A percentile compares a stretch with the other conserved stretches of the same genome.
These are phyloP conservation scores for Phataginus tricuspis DNA, from an alignment of 2,797 vertebrate species.

Conservation along the genomic window DNA sequence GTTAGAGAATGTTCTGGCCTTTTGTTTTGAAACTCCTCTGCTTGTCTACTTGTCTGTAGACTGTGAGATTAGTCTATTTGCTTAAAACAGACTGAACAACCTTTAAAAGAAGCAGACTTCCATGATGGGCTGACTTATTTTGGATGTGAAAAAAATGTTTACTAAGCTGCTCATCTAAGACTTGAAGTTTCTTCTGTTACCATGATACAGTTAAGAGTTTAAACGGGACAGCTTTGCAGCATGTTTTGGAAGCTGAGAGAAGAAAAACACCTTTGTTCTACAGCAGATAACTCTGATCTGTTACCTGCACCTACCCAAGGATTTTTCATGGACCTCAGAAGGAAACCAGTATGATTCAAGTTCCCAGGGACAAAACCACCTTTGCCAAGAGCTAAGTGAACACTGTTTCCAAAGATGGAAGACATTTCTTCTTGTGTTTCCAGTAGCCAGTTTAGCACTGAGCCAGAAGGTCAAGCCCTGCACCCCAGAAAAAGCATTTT, in stretches of 20 bases:
- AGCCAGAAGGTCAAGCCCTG: not conserved
- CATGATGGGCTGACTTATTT: slow-evolving; percentile 50
- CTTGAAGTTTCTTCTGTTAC: not conserved
- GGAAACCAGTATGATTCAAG: not conserved
- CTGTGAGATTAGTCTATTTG: slow-evolving; percentile 59
- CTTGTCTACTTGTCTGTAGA: slow-evolving; percentile 65
- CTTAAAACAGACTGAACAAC: slow-evolving; percentile 56
- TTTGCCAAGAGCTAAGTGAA: not conserved
- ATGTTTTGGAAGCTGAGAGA: slow-evolving; percentile 11
- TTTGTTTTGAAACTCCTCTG: slow-evolving; percentile 69
- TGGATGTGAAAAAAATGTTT: slow-evolving; percentile 52
- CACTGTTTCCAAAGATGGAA: not conserved
- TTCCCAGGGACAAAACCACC: not conserved
- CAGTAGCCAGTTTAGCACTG: not conserved
- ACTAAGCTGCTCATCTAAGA: slow-evolving; percentile 36
- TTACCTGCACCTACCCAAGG: not conserved
- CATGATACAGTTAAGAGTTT: not conserved
- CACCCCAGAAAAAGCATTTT: not conserved
- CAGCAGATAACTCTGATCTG: not conserved
- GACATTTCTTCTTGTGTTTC: not conserved
- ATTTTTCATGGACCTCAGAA: not conserved
- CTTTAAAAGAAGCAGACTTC: slow-evolving; percentile 32
- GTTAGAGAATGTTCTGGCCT: slow-evolving; percentile 29
- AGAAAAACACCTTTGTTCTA: not conserved
- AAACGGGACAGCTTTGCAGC: not conserved